These are phyloP conservation scores for Subacronicta megacephala DNA, from an alignment of 2,888 invertebrate genomes.

Conservation along the genomic window DNA sequence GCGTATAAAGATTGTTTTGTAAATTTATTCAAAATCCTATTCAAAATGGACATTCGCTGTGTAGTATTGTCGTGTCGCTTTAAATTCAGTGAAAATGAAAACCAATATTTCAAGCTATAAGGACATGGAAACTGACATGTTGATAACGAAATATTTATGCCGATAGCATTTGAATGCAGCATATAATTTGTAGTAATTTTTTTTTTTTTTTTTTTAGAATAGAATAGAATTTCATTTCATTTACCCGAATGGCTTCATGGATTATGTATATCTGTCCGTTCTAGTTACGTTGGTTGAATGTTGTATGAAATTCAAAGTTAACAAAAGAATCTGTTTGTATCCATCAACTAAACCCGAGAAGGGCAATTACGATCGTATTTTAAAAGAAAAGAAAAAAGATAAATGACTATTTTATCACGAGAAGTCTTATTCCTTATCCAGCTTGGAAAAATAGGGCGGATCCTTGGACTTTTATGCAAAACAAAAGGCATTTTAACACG, in stretches of 20 bases:
- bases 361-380: conserved; percentile 52
- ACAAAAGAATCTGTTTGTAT: conserved; percentile 48
- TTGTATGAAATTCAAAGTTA: conserved; percentile 17
- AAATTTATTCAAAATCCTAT: background rate
- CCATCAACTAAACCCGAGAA: conserved; percentile 41
- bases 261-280: conserved; percentile 27
- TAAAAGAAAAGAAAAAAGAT: conserved; percentile 62
- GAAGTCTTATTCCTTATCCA: conserved; percentile 64
- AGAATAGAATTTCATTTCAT: too few species aligned
- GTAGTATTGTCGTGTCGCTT: background rate
- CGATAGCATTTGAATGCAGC: conserved; percentile 29
- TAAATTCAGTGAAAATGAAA: background rate
- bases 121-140: conserved; percentile 1
- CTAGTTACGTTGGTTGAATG: conserved; percentile 22
- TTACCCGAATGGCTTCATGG: conserved; percentile 12
- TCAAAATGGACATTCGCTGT: background rate
- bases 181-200: conserved; percentile 31
- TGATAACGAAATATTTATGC: conserved; percentile 16
- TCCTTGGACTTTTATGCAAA: conserved; percentile 67
- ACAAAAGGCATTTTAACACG: conserved; percentile 68
- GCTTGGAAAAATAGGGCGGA: conserved; percentile 60
- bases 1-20: too few species aligned
- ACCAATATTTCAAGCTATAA: background rate
- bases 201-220: too few species aligned
- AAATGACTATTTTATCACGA: conserved; percentile 70